A percentile compares a stretch with the other conserved stretches of the same genome.
Evolutionary conservation across 1,140 invertebrate species (phyloP).

Genomic region (Meloidogyne floridensis): DNA sequence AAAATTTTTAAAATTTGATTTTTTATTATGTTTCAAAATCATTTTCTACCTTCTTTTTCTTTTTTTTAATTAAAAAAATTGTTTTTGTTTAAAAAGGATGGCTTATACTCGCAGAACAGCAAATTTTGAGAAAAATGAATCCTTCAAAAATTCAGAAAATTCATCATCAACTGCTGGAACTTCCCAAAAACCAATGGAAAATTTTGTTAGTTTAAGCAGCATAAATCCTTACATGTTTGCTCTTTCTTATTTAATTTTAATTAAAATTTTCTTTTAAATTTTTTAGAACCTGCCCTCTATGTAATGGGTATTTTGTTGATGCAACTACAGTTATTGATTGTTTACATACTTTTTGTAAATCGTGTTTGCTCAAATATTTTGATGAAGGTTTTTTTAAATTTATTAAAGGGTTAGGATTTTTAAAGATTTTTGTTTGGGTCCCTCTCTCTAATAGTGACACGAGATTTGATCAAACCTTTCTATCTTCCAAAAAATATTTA

Average conservation of each 20-base stretch:
- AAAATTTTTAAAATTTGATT: too few species aligned
- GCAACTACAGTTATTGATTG: constrained; percentile 70
- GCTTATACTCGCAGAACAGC: neutral
- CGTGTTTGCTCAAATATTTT: constrained; percentile 68
- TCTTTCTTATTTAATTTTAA: neutral
- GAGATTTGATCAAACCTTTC: too few species aligned
- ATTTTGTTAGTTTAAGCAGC: constrained; percentile 5
- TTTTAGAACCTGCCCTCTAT: constrained; percentile 67
- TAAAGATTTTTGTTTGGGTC: too few species aligned
- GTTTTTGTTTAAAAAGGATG: neutral
- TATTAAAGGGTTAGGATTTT: neutral
- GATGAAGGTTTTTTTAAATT: constrained; percentile 42
- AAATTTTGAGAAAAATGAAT: neutral
- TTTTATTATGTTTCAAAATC: too few species aligned
- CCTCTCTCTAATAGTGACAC: too few species aligned
- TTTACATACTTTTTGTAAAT: constrained; percentile 70
- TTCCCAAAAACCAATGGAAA: neutral
- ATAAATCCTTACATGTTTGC: constrained; percentile 21
- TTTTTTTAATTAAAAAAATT: neutral
- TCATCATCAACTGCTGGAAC: neutral
- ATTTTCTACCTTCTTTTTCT: too few species aligned
- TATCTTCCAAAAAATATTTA: too few species aligned
- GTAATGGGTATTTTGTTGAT: constrained; percentile 69
- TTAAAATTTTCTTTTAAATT: constrained; percentile 43
- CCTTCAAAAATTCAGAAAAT: neutral